Evolutionary conservation across 30 jellyfish, hydroid and myxozoan species (phyloP).

Genomic region (Pseudorhiza aurosa): DNA sequence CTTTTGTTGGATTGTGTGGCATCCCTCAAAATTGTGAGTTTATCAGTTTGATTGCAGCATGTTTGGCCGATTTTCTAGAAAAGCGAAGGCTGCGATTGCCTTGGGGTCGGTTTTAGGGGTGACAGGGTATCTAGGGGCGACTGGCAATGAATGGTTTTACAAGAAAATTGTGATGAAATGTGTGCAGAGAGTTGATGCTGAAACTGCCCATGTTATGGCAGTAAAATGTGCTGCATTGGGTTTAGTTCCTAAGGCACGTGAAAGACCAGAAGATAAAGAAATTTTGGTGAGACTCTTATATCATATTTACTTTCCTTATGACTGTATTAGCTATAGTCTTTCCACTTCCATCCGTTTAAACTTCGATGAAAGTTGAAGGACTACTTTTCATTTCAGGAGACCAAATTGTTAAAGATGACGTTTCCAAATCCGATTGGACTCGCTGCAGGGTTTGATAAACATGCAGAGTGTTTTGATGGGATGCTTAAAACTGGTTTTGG

Average conservation of each 20-base stretch:
- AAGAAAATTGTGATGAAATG: conserved; percentile 68
- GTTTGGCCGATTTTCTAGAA: conserved; percentile 9
- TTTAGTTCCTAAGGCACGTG: conserved; percentile 55
- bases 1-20: too few species aligned
- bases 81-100: conserved; percentile 8
- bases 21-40: too few species aligned
- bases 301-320: not conserved
- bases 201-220: conserved; percentile 85
- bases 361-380: not conserved
- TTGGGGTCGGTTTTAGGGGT: conserved; percentile 39
- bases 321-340: not conserved
- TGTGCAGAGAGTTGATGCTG: conserved; percentile 80
- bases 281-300: conserved; percentile 54
- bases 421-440: conserved; percentile 91
- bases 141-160: conserved; percentile 83
- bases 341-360: not conserved
- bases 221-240: conserved; percentile 81
- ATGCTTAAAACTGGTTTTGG: conserved; percentile 92
- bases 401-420: conserved; percentile 66
- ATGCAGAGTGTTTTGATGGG: conserved; percentile 91
- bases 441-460: conserved; percentile 98
- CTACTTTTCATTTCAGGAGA: conserved; percentile 15
- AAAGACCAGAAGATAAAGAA: conserved; percentile 41
- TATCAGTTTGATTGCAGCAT: too few species aligned
- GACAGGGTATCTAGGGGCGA: conserved; percentile 17